Percentiles rank a stretch among this genome's conserved stretches.
Evolutionary conservation across 2,113 vertebrate genomes (phyloP).

Genomic region (Piprites chloris): DNA sequence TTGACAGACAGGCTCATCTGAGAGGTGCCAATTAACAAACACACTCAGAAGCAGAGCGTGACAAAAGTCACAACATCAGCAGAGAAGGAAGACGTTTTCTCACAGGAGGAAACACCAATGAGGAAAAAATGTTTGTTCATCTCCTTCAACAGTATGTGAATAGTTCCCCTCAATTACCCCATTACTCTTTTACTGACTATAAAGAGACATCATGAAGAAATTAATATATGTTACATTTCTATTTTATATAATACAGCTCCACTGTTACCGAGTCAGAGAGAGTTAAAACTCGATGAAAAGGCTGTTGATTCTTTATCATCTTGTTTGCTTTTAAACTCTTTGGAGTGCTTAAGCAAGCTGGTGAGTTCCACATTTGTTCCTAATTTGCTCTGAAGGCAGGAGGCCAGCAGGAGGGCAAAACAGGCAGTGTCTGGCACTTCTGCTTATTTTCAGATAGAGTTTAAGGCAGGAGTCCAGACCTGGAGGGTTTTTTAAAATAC

Average conservation of each 20-base stretch:
- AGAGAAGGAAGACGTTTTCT: constrained; percentile 30
- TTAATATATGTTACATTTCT: background rate
- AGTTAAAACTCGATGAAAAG: constrained; percentile 8
- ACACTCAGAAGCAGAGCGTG: constrained; percentile 37
- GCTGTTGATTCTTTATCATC: background rate
- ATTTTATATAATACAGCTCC: background rate
- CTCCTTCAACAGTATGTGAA: background rate
- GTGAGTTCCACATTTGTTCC: constrained; percentile 50
- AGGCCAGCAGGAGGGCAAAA: constrained; percentile 5
- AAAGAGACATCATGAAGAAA: constrained; percentile 2
- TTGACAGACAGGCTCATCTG: constrained; percentile 45
- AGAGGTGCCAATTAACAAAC: constrained; percentile 64
- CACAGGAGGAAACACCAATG: background rate
- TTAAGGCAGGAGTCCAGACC: constrained; percentile 25
- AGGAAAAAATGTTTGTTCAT: background rate
- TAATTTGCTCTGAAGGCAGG: constrained; percentile 46
- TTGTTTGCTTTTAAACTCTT: constrained; percentile 32
- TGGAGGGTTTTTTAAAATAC: constrained; percentile 10
- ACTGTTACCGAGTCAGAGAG: background rate
- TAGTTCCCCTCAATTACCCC: background rate
- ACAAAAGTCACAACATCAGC: constrained; percentile 61
- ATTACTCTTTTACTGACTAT: background rate
- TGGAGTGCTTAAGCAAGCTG: background rate
- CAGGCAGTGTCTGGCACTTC: constrained; percentile 39
- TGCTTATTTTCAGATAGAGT: constrained; percentile 47